Evolutionary conservation across 2,888 invertebrate species (phyloP), one percentile per base, ranked within the genome.

Genomic region (Mactromeris polynyma): DNA sequence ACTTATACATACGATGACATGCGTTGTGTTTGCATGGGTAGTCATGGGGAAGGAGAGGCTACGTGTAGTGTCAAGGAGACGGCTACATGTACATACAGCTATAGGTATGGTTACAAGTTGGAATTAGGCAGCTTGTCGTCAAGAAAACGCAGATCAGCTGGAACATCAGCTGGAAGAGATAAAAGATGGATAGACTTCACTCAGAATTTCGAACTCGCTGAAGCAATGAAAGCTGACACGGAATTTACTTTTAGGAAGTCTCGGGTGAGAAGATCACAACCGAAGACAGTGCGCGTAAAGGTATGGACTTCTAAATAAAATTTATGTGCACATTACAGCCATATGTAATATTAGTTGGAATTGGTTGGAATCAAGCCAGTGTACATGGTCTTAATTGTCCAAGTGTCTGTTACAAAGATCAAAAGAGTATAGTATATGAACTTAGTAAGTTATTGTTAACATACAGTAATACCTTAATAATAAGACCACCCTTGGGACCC

Each of bases 61-160:
- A 64, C 58, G 58, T 64, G 58, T 64, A 64, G 58, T 26, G 58
- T 64, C 58, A 64, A 64, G 58, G 58, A 64, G 58, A 64, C 58
- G 58, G 58, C n/a, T n/a, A 26, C 26, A 9, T 64, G 58, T 7
- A 26, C n/a, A 26, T 7, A 26, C 11, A 46, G 14, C 3, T 46
- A 3, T 7, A 46, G 46, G 46, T 46, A 3, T 46, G 46, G 46
- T 11, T 2, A 2, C 14, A 4, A 17, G 46, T 46, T 46, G 14
- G 17, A 46, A n/a, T n/a, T n/a, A n/a, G n/a, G n/a, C 17, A 46
- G 46, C 14, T 2, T 46, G 6, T 26, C 26, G 58, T 1, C 2
- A n/a, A n/a, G 58, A 64, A 64, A 64, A 64, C 58, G 58, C 11
- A 26, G 58, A 26, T 64, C 58, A 9, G 26, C n/a, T n/a, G n/a